These are phyloP conservation scores for Gallinago undulata DNA, from an alignment of 2,113 vertebrate species.

Conservation along the genomic window DNA sequence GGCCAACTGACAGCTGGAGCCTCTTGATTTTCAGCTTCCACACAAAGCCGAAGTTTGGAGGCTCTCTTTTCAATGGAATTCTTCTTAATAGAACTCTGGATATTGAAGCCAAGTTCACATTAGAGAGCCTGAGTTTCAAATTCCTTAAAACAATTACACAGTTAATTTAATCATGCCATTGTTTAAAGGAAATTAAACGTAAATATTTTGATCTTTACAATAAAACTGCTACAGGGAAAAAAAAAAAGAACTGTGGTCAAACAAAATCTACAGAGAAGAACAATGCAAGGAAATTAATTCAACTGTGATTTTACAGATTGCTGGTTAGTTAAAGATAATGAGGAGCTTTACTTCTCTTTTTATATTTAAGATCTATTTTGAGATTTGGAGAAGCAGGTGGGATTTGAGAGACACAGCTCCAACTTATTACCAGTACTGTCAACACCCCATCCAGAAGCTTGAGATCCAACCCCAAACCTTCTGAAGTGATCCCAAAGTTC, in stretches of 20 bases:
- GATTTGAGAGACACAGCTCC: constrained; percentile 8
- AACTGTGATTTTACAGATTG: constrained; percentile 16
- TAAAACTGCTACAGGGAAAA: background rate
- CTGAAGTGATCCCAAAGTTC: background rate
- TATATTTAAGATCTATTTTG: background rate
- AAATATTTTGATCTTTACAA: constrained; percentile 54
- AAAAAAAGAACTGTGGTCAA: background rate
- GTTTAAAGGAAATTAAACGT: constrained; percentile 12
- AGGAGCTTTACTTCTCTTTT: constrained; percentile 24
- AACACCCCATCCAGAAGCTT: background rate
- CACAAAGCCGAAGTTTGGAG: background rate
- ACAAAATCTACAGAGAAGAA: background rate
- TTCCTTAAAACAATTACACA: constrained; percentile 29
- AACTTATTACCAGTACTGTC: background rate
- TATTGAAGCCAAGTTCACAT: constrained; percentile 11
- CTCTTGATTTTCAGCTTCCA: background rate
- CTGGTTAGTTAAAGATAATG: constrained; percentile 15
- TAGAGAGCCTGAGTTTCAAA: background rate
- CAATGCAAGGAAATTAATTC: constrained; percentile 30
- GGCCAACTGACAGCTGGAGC: background rate
- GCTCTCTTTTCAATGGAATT: background rate
- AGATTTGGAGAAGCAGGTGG: constrained; percentile 28
- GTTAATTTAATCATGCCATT: constrained; percentile 31
- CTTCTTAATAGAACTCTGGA: background rate
- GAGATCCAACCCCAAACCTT: background rate